Evolutionary conservation across 2,113 vertebrate species (phyloP), one percentile per base, ranked within the genome.

Genomic region (Rhynchomys soricoides): DNA sequence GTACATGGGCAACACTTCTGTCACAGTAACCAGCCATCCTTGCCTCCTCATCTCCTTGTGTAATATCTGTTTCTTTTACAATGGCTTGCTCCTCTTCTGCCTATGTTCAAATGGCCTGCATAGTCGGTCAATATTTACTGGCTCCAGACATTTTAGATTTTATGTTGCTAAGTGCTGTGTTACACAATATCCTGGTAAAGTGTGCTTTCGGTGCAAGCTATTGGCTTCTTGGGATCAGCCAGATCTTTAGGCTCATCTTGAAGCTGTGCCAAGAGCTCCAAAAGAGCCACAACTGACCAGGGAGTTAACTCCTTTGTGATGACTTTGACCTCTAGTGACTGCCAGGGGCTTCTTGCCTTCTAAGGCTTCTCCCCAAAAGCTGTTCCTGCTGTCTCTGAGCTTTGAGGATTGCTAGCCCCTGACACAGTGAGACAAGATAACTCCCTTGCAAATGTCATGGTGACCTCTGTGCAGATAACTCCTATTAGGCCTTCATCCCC

Each of bases 391-490:
- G 11, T 55, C 37, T 48, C 21, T 70, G 17, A 68, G 4, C 19
- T 70, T 45, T 5, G 74, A 31, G 16, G 48, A 64, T 11, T 86
- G n/a, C 71, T 57, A 59, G 52, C 17, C 9, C 48, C 55, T 37
- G 7, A 0, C 22, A 3, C 16, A 13, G 5, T 29, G 12, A 40
- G 22, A 59, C 29, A 3, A 0, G 15, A 55, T 16, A 37, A 70
- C 21, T 26, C 5, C 13, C 59, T 82, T 82, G 55, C 79, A 59
- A 34, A n/a, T 26, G 52, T 82, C n/a, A n/a, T 9, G 40, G 52
- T 24, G 45, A 9, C 0, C 22, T 34, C 48, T 77, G 24, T 34
- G 5, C 22, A n/a, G 2, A 15, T 86, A 31, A 4, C 15, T 81
- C 86, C 24, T 78, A 9, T 59, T 68, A 4, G 15, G 13, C 7